Evolutionary conservation across 2,113 vertebrate genomes (phyloP).

Genomic region (Neodon shergylaensis): DNA sequence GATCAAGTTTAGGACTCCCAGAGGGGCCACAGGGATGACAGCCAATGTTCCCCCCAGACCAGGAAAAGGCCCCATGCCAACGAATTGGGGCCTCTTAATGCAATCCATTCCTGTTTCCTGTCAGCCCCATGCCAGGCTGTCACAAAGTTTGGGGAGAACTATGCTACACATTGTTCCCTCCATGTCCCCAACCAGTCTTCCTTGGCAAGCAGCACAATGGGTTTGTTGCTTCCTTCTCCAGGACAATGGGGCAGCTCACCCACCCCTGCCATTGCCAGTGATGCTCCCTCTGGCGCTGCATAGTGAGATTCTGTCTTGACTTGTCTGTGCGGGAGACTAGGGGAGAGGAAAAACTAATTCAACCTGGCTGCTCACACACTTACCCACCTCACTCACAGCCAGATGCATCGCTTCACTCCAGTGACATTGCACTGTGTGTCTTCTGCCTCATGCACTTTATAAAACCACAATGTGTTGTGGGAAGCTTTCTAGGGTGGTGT

Average conservation of each 20-base stretch:
- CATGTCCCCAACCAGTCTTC: background rate
- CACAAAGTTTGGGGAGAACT: background rate
- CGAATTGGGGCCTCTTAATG: background rate
- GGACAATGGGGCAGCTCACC: background rate
- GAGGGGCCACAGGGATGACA: background rate
- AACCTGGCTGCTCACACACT: background rate
- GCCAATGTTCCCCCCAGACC: background rate
- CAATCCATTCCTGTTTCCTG: background rate
- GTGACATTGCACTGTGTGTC: background rate
- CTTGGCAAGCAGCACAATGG: background rate
- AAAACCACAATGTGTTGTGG: background rate
- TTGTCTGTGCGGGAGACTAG: background rate
- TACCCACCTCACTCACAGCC: background rate
- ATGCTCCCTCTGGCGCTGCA: background rate
- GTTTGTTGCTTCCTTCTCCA: background rate
- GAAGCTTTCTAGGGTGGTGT: background rate
- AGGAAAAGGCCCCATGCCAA: background rate
- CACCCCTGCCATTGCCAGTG: background rate
- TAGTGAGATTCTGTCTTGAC: background rate
- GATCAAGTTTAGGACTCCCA: constrained; percentile 10
- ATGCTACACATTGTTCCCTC: background rate
- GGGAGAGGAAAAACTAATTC: background rate
- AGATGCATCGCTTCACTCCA: background rate
- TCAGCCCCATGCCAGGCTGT: background rate
- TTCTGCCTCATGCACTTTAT: background rate